Percentiles rank a stretch among this genome's conserved stretches.
Conservation (phyloP, 2,113 vertebrate genomes). For the Hiodon tergisus region DNA sequence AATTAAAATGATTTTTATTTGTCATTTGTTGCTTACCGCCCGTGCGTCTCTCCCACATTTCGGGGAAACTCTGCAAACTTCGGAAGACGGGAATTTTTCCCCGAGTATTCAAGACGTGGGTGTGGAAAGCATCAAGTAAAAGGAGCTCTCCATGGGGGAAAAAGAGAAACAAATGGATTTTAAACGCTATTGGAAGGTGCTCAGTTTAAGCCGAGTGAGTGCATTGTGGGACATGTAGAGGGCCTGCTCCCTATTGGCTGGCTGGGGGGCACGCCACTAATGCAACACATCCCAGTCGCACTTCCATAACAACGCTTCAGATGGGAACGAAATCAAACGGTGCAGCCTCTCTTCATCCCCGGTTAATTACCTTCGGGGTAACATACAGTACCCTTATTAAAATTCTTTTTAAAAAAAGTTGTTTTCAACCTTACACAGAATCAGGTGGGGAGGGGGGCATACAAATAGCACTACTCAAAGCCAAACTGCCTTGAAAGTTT, state of each 20-base stretch:
- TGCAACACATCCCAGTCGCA: conserved; percentile 41
- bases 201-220: conserved; percentile 28
- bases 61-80: conserved; percentile 24
- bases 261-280: conserved; percentile 48
- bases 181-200: conserved; percentile 49
- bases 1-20: conserved; percentile 38
- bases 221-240: conserved; percentile 23
- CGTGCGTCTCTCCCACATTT: conserved; percentile 33
- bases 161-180: conserved; percentile 53
- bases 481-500: conserved; percentile 41
- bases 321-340: conserved; percentile 44
- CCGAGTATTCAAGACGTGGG: conserved; percentile 32
- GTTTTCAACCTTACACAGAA: conserved; percentile 41
- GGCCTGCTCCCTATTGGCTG: conserved; percentile 37
- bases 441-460: conserved; percentile 28
- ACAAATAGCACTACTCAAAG: conserved; percentile 34
- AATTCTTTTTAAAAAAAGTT: conserved; percentile 41
- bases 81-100: conserved; percentile 39
- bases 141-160: conserved; percentile 33
- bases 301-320: conserved; percentile 48
- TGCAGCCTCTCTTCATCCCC: conserved; percentile 48
- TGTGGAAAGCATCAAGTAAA: conserved; percentile 21
- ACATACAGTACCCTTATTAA: conserved; percentile 51
- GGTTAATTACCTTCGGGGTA: conserved; percentile 58
- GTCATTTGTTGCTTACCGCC: conserved; percentile 37